Evolutionary conservation across 2,797 vertebrate species (phyloP), one percentile per base, ranked within the genome.

Genomic region (Mormyrops boulengeri): DNA sequence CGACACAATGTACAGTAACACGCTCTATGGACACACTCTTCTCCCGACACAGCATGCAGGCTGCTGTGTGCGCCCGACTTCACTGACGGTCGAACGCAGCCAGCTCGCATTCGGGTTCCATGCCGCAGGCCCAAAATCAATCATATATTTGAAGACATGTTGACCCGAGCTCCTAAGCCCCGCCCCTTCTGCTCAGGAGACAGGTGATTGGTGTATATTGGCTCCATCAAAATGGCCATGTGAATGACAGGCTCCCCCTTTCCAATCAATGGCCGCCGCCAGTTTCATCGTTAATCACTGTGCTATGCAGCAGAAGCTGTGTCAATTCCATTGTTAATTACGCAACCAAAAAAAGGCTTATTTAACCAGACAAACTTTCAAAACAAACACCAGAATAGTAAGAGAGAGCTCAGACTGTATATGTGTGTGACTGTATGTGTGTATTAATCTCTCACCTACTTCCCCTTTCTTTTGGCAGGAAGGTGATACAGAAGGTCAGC

Each of bases 381-480:
- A n/a, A 85, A 50, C 22, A 85, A 49, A 52, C 44, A 50, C 9
- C 44, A 52, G 38, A 80, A 80, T 80, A n/a, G 38, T 49, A 49
- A 47, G 34, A 22, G 80, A 62, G 66, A 34, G 34, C 19, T n/a
- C 41, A 47, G 82, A n/a, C 55, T 8, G 26, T 6, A n/a, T 53
- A 22, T 53, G 44, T 92, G 91, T 53, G 89, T 49, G 85, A 85
- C 86, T 91, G 30, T 30, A 19, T 84, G 12, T 57, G 30, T 62
- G 66, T 30, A 50, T 77, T 66, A 30, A 26, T 52, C 47, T 52
- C 47, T 52, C 82, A 49, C 49, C 11, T 52, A 85, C 47, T 52
- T 52, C 22, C 82, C 7, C 82, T 47, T 26, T 5, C 44, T 85
- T 50, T 50, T 89, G 38, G 62, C 89, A 73, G 7, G 14, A 22